Percentiles rank a stretch among this genome's conserved stretches.
phyloP scores from a whole-genome alignment of 2,888 invertebrate species.

The Agrotis clavis region DNA sequence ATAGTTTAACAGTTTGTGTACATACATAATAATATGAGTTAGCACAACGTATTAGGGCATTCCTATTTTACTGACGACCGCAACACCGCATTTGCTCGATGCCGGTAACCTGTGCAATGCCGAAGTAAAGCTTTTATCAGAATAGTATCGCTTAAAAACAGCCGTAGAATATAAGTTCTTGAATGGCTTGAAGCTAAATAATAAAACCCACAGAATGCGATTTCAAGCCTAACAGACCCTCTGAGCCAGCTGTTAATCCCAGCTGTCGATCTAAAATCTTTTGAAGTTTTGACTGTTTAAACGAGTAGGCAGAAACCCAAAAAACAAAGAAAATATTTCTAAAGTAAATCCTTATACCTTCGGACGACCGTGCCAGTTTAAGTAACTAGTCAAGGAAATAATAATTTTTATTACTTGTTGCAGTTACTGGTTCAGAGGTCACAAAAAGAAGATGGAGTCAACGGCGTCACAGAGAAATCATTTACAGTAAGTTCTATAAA shows the following conservation, averaged over 20 bases:
- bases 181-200: too few relatives aligned
- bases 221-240: too few relatives aligned
- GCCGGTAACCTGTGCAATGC: neutral
- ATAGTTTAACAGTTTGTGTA: constrained; percentile 6
- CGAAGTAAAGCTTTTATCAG: too few relatives aligned
- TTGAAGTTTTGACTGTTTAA: too few relatives aligned
- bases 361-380: neutral
- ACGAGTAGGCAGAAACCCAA: too few relatives aligned
- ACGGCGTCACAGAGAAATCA: constrained; percentile 93
- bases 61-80: constrained; percentile 6
- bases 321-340: neutral
- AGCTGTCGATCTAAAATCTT: too few relatives aligned
- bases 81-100: neutral
- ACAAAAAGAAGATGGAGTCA: constrained; percentile 93
- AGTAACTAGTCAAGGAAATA: neutral
- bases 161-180: too few relatives aligned
- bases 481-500: constrained; percentile 89
- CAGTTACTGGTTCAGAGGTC: constrained; percentile 94
- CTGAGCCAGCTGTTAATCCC: too few relatives aligned
- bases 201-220: too few relatives aligned
- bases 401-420: constrained; percentile 67
- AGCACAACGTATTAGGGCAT: neutral
- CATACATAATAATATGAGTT: constrained; percentile 2
- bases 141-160: too few relatives aligned
- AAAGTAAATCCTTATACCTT: neutral